These are phyloP conservation scores for Mustela nigripes DNA, from an alignment of 2,113 vertebrate genomes.

Conservation along the genomic window DNA sequence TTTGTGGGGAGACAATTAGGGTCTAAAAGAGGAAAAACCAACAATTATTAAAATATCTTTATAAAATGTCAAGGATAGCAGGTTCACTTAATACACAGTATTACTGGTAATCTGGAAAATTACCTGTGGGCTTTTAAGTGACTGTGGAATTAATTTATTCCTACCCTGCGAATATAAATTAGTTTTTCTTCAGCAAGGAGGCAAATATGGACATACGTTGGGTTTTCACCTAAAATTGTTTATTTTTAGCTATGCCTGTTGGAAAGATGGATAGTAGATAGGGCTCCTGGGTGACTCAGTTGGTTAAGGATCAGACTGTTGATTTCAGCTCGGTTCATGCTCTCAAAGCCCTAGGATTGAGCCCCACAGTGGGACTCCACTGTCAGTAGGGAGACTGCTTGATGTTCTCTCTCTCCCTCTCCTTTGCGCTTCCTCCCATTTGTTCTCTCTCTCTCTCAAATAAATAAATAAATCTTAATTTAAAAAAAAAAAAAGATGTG, in stretches of 20 bases:
- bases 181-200: conserved; percentile 64
- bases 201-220: conserved; percentile 45
- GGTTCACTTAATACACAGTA: conserved; percentile 47
- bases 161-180: conserved; percentile 74
- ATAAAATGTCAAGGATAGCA: conserved; percentile 67
- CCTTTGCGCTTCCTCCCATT: neutral
- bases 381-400: neutral
- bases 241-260: neutral
- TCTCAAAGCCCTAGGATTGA: neutral
- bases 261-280: neutral
- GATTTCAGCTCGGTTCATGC: neutral
- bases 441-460: neutral
- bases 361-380: neutral
- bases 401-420: neutral
- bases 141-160: conserved; percentile 81
- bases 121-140: conserved; percentile 77
- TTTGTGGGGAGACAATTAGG: neutral
- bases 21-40: conserved; percentile 66
- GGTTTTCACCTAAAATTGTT: conserved; percentile 64
- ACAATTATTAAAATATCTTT: conserved; percentile 80
- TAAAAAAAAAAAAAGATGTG: neutral
- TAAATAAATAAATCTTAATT: neutral
- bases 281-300: neutral
- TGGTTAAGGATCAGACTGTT: neutral
- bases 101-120: conserved; percentile 74